Conservation (phyloP, 2,888 invertebrate genomes). For the Xanthia icteritia region DNA sequence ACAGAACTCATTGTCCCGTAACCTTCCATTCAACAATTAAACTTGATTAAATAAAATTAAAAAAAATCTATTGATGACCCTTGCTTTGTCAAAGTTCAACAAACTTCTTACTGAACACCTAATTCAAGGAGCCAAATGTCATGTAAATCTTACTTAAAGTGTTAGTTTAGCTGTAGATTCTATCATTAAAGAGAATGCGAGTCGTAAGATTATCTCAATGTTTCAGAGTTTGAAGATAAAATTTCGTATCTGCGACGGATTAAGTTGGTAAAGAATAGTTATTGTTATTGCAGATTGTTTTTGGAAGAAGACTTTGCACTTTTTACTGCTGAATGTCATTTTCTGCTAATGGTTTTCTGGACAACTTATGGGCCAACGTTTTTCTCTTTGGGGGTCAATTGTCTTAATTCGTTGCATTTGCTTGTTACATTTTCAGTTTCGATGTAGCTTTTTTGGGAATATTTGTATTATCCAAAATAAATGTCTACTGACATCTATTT, state of each 20-base stretch:
- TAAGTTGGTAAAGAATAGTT: constrained; percentile 31
- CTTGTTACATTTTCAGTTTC: background rate
- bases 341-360: constrained; percentile 4
- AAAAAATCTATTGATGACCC: background rate
- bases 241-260: constrained; percentile 43
- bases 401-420: background rate
- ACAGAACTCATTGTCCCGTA: too few species aligned
- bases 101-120: background rate
- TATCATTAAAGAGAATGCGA: constrained; percentile 32
- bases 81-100: constrained; percentile 6
- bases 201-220: constrained; percentile 42
- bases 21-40: too few species aligned
- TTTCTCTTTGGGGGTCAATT: background rate
- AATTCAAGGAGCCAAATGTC: background rate
- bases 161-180: constrained; percentile 16
- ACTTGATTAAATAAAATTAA: too few species aligned
- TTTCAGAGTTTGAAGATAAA: constrained; percentile 36
- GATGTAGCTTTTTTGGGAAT: background rate
- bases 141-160: constrained; percentile 21
- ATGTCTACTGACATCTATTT: too few species aligned
- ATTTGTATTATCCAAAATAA: background rate
- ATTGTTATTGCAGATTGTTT: constrained; percentile 32
- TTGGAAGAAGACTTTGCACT: constrained; percentile 3
- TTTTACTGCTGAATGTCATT: constrained; percentile 3
- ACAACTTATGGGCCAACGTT: background rate